Percentiles rank a stretch among this genome's conserved stretches.
Evolutionary conservation across 2,113 vertebrate genomes (phyloP).

Genomic region (Apodemus speciosus): DNA sequence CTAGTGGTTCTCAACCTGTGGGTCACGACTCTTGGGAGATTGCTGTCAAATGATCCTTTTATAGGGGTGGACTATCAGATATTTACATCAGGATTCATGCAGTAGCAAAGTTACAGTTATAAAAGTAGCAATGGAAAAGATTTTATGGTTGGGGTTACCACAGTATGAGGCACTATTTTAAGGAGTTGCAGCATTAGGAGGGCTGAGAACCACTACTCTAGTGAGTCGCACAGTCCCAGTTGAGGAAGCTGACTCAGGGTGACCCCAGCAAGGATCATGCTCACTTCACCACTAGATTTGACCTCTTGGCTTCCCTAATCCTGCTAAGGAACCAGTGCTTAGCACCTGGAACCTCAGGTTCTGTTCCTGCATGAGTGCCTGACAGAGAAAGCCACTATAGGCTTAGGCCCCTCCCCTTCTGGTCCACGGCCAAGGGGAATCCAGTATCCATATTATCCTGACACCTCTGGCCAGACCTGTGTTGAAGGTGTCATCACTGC

Average conservation of each 20-base stretch:
- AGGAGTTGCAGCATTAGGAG: background rate
- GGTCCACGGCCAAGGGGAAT: background rate
- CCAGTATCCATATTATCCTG: background rate
- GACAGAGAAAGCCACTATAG: background rate
- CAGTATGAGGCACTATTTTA: background rate
- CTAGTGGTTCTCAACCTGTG: background rate
- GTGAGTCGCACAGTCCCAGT: constrained; percentile 2
- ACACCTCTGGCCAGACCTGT: background rate
- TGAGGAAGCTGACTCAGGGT: background rate
- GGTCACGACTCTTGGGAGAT: background rate
- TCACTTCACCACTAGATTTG: background rate
- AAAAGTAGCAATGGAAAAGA: background rate
- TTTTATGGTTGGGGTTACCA: background rate
- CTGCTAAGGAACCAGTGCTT: constrained; percentile 8
- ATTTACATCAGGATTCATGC: background rate
- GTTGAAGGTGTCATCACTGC: constrained; percentile 85
- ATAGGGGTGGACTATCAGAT: background rate
- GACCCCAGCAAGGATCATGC: background rate
- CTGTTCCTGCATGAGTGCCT: background rate
- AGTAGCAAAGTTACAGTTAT: background rate
- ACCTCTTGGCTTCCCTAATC: background rate
- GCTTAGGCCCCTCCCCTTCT: background rate
- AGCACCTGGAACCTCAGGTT: background rate
- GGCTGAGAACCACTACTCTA: background rate
- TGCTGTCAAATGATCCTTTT: background rate